phyloP scores from a whole-genome alignment of 2,797 vertebrate genomes.

The Sparidentex hasta region DNA sequence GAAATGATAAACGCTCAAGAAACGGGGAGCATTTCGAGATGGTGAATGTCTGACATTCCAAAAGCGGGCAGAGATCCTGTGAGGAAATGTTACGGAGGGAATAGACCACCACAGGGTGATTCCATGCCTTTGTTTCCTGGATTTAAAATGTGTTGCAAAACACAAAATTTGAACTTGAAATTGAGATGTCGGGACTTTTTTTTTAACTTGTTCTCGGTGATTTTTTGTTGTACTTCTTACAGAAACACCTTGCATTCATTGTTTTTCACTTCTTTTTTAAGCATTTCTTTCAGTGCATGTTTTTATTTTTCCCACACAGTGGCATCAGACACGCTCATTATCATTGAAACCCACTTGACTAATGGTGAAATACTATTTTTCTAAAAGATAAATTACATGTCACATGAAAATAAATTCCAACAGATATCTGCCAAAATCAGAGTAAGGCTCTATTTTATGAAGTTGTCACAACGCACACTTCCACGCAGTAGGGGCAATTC shows the following conservation, averaged over 20 bases:
- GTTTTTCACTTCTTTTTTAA: too few relatives aligned
- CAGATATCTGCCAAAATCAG: not conserved
- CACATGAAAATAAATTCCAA: not conserved
- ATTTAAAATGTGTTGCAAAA: not conserved
- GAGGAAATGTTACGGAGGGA: not conserved
- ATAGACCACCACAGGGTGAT: not conserved
- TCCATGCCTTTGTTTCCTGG: constrained; percentile 6
- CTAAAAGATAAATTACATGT: not conserved
- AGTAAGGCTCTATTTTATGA: not conserved
- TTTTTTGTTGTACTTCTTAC: too few relatives aligned
- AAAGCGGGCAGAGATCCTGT: constrained; percentile 8
- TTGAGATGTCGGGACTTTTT: not conserved
- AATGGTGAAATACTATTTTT: not conserved
- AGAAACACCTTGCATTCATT: too few relatives aligned
- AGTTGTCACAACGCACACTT: not conserved
- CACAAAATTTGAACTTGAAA: not conserved
- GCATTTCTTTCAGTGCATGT: not conserved
- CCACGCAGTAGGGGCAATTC: not conserved
- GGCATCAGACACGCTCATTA: not conserved
- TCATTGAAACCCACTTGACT: not conserved
- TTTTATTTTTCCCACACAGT: not conserved
- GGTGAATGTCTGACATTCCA: constrained; percentile 11
- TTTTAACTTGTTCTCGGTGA: too few relatives aligned
- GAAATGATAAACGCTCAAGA: constrained; percentile 23
- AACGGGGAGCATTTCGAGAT: constrained; percentile 9